A percentile compares a stretch with the other conserved stretches of the same genome.
phyloP scores from a whole-genome alignment of 37 sponge, comb jelly and placozoan species.

The Dysidea cf. avara region DNA sequence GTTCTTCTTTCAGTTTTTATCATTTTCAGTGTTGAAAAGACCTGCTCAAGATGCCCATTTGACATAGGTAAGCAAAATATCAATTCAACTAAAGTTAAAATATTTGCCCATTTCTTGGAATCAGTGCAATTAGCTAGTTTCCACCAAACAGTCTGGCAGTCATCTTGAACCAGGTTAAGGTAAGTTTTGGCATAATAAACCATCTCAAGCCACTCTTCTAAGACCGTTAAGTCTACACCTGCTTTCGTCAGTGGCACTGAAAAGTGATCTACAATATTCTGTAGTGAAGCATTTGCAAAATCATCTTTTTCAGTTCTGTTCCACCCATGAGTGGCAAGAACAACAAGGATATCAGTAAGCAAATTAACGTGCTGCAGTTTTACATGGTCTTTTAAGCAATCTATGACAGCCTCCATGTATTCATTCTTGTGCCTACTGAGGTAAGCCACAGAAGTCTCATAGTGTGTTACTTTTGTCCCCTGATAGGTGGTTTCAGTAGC shows the following conservation, averaged over 20 bases:
- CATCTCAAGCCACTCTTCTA: too few relatives aligned
- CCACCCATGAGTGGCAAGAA: slow-evolving; percentile 34
- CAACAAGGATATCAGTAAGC: slow-evolving; percentile 13
- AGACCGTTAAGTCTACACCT: too few relatives aligned
- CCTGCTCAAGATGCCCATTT: slow-evolving; percentile 59
- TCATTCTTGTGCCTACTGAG: slow-evolving; percentile 12
- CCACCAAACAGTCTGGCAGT: too few relatives aligned
- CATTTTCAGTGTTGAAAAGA: slow-evolving; percentile 59
- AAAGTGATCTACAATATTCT: too few relatives aligned
- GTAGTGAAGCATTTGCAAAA: too few relatives aligned
- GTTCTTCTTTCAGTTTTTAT: slow-evolving; percentile 46
- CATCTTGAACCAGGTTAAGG: too few relatives aligned
- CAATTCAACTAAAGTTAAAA: slow-evolving; percentile 49
- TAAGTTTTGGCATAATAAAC: too few relatives aligned
- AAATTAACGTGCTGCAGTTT: slow-evolving; percentile 22
- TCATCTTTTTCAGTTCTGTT: too few relatives aligned
- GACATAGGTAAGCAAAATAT: slow-evolving; percentile 53
- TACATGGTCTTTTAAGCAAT: slow-evolving; percentile 22
- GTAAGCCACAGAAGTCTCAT: slow-evolving; percentile 29
- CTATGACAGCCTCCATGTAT: too few relatives aligned
- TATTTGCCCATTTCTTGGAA: slow-evolving; percentile 50
- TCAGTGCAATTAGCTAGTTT: slow-evolving; percentile 50
- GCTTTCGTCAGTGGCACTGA: too few relatives aligned
- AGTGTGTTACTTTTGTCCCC: slow-evolving; percentile 13
- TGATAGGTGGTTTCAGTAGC: slow-evolving; percentile 13